These are phyloP conservation scores for Pseudococcus jackbeardsleyi DNA, from an alignment of 2,888 invertebrate species.

Conservation along the genomic window DNA sequence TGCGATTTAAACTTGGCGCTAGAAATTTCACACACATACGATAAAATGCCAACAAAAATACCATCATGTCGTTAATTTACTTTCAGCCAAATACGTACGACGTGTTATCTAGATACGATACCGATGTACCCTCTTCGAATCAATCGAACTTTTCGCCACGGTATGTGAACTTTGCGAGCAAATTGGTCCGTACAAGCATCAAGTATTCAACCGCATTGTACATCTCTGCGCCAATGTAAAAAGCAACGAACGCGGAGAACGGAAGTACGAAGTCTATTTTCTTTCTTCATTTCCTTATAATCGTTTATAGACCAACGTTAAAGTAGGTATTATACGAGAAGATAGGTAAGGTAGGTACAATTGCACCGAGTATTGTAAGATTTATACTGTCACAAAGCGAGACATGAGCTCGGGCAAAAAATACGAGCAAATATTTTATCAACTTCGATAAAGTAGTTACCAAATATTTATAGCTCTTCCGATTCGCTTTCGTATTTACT, in stretches of 20 bases:
- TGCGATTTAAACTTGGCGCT: conserved; percentile 10
- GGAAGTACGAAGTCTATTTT: neutral
- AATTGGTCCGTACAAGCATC: neutral
- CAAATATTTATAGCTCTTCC: conserved; percentile 48
- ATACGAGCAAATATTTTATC: conserved; percentile 38
- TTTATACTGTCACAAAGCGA: neutral
- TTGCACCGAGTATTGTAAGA: neutral
- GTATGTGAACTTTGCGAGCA: neutral
- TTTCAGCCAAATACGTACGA: neutral
- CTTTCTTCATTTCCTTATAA: conserved; percentile 27
- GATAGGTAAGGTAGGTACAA: conserved; percentile 6
- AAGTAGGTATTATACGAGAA: neutral
- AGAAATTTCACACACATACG: neutral
- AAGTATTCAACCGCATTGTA: neutral
- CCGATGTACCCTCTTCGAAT: neutral
- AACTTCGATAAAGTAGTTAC: conserved; percentile 39
- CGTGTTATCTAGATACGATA: neutral
- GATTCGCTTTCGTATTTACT: conserved; percentile 33
- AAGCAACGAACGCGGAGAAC: neutral
- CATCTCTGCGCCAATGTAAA: neutral
- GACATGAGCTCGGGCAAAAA: neutral
- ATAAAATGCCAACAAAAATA: conserved; percentile 29
- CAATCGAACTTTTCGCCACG: conserved; percentile 6
- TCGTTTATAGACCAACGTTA: neutral
- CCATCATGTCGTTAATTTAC: neutral